Base-by-base conservation (phyloP, 2,888 invertebrate species). In the Anagyrus pseudococci region DNA sequence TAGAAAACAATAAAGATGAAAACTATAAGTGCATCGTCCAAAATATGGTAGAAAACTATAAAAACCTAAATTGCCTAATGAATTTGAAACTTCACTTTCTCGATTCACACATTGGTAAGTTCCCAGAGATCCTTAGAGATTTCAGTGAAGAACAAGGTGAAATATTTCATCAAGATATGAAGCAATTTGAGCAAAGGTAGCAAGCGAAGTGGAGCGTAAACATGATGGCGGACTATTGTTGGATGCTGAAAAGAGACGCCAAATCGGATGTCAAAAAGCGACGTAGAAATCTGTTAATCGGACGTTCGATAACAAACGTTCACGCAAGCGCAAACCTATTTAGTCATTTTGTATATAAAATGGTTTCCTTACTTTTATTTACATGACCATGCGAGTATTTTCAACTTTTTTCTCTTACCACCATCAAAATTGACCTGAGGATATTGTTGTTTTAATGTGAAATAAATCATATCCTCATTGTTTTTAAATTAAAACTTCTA, bases 81-180 rank as follows among this genome's bases (percentile, higher is more conserved):
- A 69, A 69, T 46, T 64, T 71, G 25, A 73, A 74, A 58, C 58
- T 75, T 20, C 73, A 77, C 66, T 75, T 67, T 54, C 68, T 75
- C 22, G 62, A 68, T 66, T 68, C 61, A 41, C 76, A 76, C 64
- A 19, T 46, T 7, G 46, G 22, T 46, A 13, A 19, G 4, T 46
- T 46, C n/a, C 46, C 23, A 43, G 43, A 62, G 29, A 48, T 25
- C 17, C 20, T 17, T 20, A 17, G 43, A 2, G 43, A 15, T n/a
- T 3, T n/a, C 23, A 22, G 46, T 46, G 46, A 8, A 23, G 46
- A 46, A 19, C 46, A 46, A 8, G 20, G 22, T 7, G 23, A 46
- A 22, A 7, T 20, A 13, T 46, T 22, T 20, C 46, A 46, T 46
- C 46, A 46, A 23, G 46, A 46, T 23, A 19, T 46, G 7, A 46